Percentiles rank a stretch among this genome's conserved stretches.
Evolutionary conservation across 2,888 invertebrate species (phyloP).

Genomic region (Scaptomyza cyrtandrae): DNA sequence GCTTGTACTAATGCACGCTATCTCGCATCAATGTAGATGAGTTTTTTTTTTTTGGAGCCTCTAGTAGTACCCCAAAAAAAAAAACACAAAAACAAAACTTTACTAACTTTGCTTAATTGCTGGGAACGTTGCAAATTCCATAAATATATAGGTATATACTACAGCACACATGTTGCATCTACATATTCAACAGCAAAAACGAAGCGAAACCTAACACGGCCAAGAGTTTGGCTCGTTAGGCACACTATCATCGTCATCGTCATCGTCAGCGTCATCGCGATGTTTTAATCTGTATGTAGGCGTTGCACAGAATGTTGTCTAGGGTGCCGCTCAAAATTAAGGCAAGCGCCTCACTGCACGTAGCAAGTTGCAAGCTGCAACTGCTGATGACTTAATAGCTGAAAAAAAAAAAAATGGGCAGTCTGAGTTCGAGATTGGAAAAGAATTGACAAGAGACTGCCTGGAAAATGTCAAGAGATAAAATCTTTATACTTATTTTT

Average conservation of each 20-base stretch:
- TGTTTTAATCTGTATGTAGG: constrained; percentile 50
- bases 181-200: constrained; percentile 40
- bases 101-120: constrained; percentile 75
- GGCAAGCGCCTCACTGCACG: constrained; percentile 26
- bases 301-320: constrained; percentile 69
- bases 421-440: constrained; percentile 13
- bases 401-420: constrained; percentile 20
- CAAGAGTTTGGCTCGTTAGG: constrained; percentile 40
- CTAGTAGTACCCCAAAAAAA: constrained; percentile 47
- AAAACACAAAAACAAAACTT: constrained; percentile 51
- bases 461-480: constrained; percentile 46
- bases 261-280: constrained; percentile 27
- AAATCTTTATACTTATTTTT: constrained; percentile 12
- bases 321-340: constrained; percentile 58
- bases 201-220: constrained; percentile 28
- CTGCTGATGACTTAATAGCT: constrained; percentile 63
- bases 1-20: constrained; percentile 36
- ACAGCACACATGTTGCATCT: constrained; percentile 23
- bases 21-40: constrained; percentile 69
- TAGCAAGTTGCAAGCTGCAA: constrained; percentile 8
- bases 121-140: constrained; percentile 76
- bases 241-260: constrained; percentile 33
- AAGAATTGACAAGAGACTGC: constrained; percentile 8
- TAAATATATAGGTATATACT: constrained; percentile 20
- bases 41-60: constrained; percentile 28